These are phyloP conservation scores for Cichlasoma orientale DNA, from an alignment of 2,797 vertebrate genomes.

Conservation along the genomic window DNA sequence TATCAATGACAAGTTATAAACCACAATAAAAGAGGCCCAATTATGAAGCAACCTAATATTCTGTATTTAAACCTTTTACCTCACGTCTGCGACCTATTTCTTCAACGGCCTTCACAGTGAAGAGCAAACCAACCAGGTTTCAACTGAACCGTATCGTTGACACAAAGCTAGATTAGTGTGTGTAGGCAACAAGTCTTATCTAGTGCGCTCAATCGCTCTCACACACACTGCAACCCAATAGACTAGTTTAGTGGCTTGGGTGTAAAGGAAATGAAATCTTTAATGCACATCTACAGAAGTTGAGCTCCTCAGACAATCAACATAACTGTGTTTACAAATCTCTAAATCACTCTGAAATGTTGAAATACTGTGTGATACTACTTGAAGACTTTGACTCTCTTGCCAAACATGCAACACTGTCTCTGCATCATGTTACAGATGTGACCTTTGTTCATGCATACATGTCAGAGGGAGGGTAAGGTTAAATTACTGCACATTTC, in stretches of 20 bases:
- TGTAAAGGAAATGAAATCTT: conserved; percentile 19
- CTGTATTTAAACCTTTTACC: background rate
- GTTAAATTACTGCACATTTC: conserved; percentile 12
- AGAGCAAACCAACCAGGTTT: background rate
- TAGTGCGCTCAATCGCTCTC: background rate
- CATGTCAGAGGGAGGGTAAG: background rate
- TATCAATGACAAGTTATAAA: background rate
- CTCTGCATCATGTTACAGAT: conserved; percentile 20
- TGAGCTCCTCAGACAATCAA: background rate
- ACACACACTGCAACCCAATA: conserved; percentile 10
- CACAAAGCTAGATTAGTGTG: background rate
- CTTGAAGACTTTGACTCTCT: conserved; percentile 1
- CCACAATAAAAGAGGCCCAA: background rate
- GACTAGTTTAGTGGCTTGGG: background rate
- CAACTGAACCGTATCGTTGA: background rate
- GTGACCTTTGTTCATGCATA: conserved; percentile 44
- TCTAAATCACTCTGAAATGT: background rate
- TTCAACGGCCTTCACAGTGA: background rate
- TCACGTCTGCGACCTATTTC: background rate
- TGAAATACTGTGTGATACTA: conserved; percentile 14
- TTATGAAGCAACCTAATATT: background rate
- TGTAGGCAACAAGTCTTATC: background rate
- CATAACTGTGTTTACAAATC: background rate
- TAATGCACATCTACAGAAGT: background rate
- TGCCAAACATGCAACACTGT: conserved; percentile 24